phyloP scores from a whole-genome alignment of 1,140 invertebrate species.

The Polyergus mexicanus region DNA sequence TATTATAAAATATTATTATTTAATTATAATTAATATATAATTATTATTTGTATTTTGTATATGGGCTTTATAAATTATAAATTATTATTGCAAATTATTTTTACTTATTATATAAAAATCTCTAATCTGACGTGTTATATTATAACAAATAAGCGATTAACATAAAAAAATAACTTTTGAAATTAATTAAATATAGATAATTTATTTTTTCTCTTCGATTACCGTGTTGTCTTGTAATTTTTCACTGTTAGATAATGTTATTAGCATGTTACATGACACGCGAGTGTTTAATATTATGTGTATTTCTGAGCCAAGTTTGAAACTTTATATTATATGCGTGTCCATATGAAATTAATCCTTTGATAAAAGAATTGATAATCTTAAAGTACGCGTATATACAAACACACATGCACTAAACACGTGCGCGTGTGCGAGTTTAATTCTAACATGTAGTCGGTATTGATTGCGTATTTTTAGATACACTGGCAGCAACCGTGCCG shows the following conservation, averaged over 20 bases:
- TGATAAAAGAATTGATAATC: constrained; percentile 23
- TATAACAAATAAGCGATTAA: neutral
- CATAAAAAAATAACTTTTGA: neutral
- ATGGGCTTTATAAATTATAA: too few species aligned
- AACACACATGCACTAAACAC: neutral
- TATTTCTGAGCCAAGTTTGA: constrained; percentile 25
- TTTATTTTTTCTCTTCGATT: neutral
- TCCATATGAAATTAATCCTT: constrained; percentile 43
- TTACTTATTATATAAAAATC: too few species aligned
- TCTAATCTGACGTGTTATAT: too few species aligned
- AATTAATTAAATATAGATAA: neutral
- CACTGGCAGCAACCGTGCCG: constrained; percentile 69
- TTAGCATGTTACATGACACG: constrained; percentile 7
- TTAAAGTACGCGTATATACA: constrained; percentile 2
- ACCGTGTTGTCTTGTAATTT: neutral
- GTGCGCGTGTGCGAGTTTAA: constrained; percentile 51
- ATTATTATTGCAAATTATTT: too few species aligned
- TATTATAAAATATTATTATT: too few species aligned
- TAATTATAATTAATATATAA: too few species aligned
- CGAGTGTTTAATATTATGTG: constrained; percentile 33
- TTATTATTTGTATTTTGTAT: too few species aligned
- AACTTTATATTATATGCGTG: constrained; percentile 34
- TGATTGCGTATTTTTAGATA: constrained; percentile 79
- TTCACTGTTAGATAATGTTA: constrained; percentile 15
- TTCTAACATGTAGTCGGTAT: constrained; percentile 67